Percentiles rank a stretch among this genome's conserved stretches.
Evolutionary conservation across 1,140 invertebrate species (phyloP).

Genomic region (Zaprionus lachaisei): DNA sequence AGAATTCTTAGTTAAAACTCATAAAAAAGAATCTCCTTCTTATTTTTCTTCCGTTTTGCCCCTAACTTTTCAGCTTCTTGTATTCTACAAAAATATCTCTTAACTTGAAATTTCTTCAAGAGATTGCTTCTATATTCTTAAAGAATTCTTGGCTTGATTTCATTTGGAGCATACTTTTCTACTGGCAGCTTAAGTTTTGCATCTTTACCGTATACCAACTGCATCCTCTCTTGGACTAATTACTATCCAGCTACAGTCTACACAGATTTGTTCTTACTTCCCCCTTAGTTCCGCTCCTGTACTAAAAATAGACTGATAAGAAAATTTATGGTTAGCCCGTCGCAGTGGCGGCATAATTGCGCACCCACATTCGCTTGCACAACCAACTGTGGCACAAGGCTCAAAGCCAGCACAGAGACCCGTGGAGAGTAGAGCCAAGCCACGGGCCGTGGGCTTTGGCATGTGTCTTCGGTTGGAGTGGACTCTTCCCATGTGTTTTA

Average conservation of each 20-base stretch:
- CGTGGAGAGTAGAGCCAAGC: conserved; percentile 11
- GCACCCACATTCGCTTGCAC: conserved; percentile 65
- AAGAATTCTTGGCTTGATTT: too few species aligned
- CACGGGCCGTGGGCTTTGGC: conserved; percentile 57
- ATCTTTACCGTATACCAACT: neutral
- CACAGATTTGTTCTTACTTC: neutral
- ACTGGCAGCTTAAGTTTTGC: too few species aligned
- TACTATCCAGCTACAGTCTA: neutral
- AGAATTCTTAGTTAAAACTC: too few species aligned
- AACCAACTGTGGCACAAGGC: conserved; percentile 15
- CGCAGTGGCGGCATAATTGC: conserved; percentile 79
- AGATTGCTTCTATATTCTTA: too few species aligned
- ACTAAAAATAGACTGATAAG: conserved; percentile 60
- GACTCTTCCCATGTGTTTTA: conserved; percentile 34
- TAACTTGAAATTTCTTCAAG: too few species aligned
- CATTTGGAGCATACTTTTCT: too few species aligned
- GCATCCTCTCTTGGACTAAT: neutral
- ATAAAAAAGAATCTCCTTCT: too few species aligned
- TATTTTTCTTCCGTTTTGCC: too few species aligned
- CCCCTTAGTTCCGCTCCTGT: conserved; percentile 52
- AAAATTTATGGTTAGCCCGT: conserved; percentile 75
- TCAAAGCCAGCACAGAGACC: conserved; percentile 28
- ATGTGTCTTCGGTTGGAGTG: conserved; percentile 59
- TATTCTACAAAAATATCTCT: too few species aligned
- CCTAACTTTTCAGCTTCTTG: too few species aligned